Conservation (phyloP, 2,113 vertebrate genomes). For the Gavialis gangeticus region DNA sequence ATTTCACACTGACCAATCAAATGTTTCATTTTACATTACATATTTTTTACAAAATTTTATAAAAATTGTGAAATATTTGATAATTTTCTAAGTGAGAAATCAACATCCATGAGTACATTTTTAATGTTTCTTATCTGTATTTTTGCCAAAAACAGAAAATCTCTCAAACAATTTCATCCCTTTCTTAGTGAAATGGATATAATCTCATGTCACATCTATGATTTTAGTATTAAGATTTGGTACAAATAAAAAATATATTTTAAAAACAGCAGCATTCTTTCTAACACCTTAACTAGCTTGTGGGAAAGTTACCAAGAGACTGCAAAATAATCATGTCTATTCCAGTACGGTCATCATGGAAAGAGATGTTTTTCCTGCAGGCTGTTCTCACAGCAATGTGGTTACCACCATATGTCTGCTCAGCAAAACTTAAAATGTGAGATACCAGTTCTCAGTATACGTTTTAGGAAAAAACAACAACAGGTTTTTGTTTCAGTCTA, state of each 20-base stretch:
- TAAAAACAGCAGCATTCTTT: background rate
- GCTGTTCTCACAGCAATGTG: background rate
- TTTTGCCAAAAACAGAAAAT: too few species aligned
- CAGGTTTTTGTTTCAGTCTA: background rate
- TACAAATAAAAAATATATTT: background rate
- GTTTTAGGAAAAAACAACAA: background rate
- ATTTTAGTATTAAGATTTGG: background rate
- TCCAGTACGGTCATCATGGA: background rate
- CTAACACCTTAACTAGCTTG: background rate
- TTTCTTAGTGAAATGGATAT: background rate
- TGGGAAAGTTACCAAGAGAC: background rate
- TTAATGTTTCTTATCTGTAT: too few species aligned
- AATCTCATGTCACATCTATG: background rate
- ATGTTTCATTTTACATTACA: too few species aligned
- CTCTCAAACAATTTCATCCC: too few species aligned
- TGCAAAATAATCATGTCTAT: background rate
- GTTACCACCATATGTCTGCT: fast-evolving
- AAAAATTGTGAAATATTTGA: too few species aligned
- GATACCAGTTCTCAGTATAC: background rate
- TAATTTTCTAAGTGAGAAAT: too few species aligned
- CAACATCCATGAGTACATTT: too few species aligned
- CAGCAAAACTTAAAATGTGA: background rate
- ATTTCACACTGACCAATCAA: too few species aligned
- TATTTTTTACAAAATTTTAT: too few species aligned
- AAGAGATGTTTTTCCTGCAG: background rate